Evolutionary conservation across 2,888 invertebrate species (phyloP).

Genomic region (Rotaria magnacalcarata): DNA sequence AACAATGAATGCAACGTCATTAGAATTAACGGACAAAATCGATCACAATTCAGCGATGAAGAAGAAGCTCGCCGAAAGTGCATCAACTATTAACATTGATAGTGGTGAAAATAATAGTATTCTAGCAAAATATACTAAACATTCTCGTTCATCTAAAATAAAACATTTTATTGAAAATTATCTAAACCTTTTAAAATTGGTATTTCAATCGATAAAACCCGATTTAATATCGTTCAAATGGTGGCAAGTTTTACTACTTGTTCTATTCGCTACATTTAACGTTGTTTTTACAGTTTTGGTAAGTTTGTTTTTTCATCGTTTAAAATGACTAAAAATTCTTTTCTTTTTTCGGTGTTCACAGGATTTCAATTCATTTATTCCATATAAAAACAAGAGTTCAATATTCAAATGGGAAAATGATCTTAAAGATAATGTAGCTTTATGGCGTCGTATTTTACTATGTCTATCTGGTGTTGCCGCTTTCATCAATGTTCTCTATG

Average conservation of each 20-base stretch:
- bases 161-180: background rate
- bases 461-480: conserved; percentile 1
- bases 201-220: background rate
- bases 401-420: background rate
- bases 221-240: conserved; percentile 28
- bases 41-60: background rate
- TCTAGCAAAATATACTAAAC: background rate
- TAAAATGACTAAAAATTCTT: background rate
- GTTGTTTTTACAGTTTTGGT: conserved; percentile 12
- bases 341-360: background rate
- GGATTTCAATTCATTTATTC: conserved; percentile 32
- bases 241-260: background rate
- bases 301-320: background rate
- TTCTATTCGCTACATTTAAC: background rate
- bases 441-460: conserved; percentile 27
- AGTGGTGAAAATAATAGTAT: background rate
- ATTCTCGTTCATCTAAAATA: background rate
- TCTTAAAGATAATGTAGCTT: background rate
- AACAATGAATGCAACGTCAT: background rate
- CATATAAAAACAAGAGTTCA: background rate
- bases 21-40: background rate
- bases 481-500: conserved; percentile 15
- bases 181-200: background rate
- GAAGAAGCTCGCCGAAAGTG: background rate
- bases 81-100: background rate